Conservation (phyloP, 2,888 invertebrate genomes). For the Brenthis ino region DNA sequence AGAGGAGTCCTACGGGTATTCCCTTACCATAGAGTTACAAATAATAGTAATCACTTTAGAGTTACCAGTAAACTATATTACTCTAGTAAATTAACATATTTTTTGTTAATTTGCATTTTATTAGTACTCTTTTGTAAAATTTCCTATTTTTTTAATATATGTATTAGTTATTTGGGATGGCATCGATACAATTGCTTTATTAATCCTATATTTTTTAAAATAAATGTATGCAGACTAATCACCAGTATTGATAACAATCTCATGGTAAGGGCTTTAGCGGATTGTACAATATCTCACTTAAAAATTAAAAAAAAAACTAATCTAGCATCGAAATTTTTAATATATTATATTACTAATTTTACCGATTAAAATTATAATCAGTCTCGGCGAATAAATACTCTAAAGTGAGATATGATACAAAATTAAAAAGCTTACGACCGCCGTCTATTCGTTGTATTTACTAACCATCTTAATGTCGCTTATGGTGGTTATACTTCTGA, state of each 20-base stretch:
- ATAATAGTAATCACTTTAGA: slow-evolving; percentile 35
- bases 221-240: slow-evolving; percentile 18
- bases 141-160: too few species aligned
- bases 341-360: too few species aligned
- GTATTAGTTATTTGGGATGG: too few species aligned
- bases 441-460: slow-evolving; percentile 55
- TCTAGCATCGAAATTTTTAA: too few species aligned
- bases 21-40: slow-evolving; percentile 45
- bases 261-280: slow-evolving; percentile 43
- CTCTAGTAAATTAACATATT: background rate
- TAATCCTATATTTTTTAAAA: background rate
- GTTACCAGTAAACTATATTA: background rate
- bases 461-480: slow-evolving; percentile 99
- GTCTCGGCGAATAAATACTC: background rate
- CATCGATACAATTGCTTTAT: background rate
- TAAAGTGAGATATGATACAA: slow-evolving; percentile 41
- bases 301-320: background rate
- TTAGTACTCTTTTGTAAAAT: too few species aligned
- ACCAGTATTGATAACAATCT: slow-evolving; percentile 41
- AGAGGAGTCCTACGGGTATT: slow-evolving; percentile 42
- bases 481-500: slow-evolving; percentile 98
- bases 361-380: background rate
- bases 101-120: too few species aligned
- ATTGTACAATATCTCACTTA: slow-evolving; percentile 43
- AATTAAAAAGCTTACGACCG: slow-evolving; percentile 40